Percentiles rank a stretch among this genome's conserved stretches.
Conservation (phyloP, 1,140 invertebrate species). For the Phymorhynchus buccinoides region DNA sequence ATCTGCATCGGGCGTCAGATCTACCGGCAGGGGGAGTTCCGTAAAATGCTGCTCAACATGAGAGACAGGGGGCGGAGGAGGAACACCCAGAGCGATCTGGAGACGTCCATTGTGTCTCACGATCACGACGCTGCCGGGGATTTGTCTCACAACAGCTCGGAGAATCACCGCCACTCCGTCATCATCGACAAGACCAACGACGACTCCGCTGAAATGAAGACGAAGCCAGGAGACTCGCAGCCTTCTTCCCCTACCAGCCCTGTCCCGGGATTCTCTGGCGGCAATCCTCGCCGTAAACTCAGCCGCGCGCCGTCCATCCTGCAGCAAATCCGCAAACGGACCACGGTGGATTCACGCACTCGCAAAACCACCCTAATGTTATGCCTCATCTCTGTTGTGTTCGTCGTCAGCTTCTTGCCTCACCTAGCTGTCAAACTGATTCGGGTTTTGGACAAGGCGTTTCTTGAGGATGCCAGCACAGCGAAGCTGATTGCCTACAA, state of each 20-base stretch:
- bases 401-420: conserved; percentile 66
- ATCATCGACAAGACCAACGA: not conserved
- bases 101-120: conserved; percentile 31
- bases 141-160: conserved; percentile 15
- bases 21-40: conserved; percentile 48
- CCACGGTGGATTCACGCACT: conserved; percentile 20
- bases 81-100: conserved; percentile 34
- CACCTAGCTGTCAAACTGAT: conserved; percentile 57
- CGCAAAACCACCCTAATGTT: conserved; percentile 62
- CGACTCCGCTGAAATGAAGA: not conserved
- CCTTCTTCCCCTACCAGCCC: not conserved
- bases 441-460: conserved; percentile 51
- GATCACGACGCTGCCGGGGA: conserved; percentile 33
- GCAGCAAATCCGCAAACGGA: conserved; percentile 33
- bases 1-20: conserved; percentile 50
- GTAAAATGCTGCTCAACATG: conserved; percentile 41
- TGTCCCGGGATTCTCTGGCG: not conserved
- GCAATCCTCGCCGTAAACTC: not conserved
- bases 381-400: conserved; percentile 62
- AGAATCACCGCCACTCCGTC: not conserved
- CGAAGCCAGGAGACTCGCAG: not conserved
- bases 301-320: conserved; percentile 27
- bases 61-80: conserved; percentile 14
- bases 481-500: conserved; percentile 58
- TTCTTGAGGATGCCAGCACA: conserved; percentile 39